phyloP scores from a whole-genome alignment of 2,888 invertebrate genomes.

The Zonitis immaculata region DNA sequence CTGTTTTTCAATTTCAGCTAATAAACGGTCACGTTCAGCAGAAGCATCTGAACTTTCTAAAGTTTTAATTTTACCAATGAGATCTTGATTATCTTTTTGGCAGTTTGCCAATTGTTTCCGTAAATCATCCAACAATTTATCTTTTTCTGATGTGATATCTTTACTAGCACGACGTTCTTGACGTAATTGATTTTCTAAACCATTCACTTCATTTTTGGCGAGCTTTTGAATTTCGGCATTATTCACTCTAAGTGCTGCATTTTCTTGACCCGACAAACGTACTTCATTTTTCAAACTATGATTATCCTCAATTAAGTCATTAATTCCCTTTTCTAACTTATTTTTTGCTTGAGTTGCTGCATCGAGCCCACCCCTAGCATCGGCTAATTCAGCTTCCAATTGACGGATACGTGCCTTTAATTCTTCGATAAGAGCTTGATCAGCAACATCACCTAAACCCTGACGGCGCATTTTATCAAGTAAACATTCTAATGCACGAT shows the following conservation, averaged over 20 bases:
- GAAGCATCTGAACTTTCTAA: no score
- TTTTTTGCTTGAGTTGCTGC: no score
- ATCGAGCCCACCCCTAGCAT: no score
- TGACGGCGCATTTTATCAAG: constrained; percentile 32
- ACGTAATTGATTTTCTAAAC: constrained; percentile 25
- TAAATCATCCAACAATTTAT: not conserved
- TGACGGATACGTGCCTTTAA: constrained; percentile 7
- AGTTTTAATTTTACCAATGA: no score
- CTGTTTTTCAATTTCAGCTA: no score
- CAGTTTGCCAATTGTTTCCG: no score
- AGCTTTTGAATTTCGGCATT: constrained; percentile 41
- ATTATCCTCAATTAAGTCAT: no score
- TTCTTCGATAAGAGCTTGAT: constrained; percentile 2
- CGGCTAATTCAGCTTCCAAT: constrained; percentile 26
- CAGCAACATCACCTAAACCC: not conserved
- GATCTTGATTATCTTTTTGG: no score
- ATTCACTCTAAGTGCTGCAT: constrained; percentile 37
- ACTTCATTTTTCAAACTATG: constrained; percentile 27
- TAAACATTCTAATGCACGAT: constrained; percentile 38
- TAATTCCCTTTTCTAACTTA: no score
- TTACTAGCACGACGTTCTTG: not conserved
- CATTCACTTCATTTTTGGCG: constrained; percentile 38
- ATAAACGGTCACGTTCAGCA: no score
- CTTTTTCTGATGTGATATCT: not conserved
- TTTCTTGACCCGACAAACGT: constrained; percentile 31